Percentiles rank a stretch among this genome's conserved stretches.
These are phyloP conservation scores for Candoia aspera DNA, from an alignment of 2,113 vertebrate species.

Conservation along the genomic window DNA sequence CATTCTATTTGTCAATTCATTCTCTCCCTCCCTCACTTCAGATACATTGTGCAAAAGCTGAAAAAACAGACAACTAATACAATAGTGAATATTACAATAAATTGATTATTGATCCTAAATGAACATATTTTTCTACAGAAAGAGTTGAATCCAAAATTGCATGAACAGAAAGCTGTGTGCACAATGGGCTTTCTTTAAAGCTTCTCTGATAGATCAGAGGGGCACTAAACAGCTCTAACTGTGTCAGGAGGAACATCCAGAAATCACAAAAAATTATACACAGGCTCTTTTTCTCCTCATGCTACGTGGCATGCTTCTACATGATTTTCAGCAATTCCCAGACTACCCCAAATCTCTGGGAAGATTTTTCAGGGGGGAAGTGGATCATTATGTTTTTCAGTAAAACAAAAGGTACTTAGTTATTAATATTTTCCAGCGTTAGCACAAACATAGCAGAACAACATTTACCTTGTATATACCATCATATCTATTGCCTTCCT, in stretches of 20 bases:
- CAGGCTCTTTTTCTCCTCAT: background rate
- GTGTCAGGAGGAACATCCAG: background rate
- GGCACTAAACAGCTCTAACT: background rate
- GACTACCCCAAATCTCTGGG: too few species aligned
- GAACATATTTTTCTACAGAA: background rate
- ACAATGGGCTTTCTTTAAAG: background rate
- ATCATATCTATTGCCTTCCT: constrained; percentile 98
- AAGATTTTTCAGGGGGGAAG: background rate
- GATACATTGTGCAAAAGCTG: background rate
- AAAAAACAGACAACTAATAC: background rate
- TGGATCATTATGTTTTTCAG: background rate
- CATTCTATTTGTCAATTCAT: background rate
- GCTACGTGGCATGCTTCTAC: too few species aligned
- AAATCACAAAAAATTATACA: background rate
- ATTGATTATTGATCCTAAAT: background rate
- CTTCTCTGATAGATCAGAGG: background rate
- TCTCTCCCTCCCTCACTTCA: background rate
- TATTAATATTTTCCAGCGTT: constrained; percentile 6
- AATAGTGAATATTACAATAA: background rate
- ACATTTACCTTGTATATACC: constrained; percentile 96
- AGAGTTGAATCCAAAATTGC: background rate
- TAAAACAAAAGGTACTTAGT: background rate
- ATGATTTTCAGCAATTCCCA: background rate
- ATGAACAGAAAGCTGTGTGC: background rate
- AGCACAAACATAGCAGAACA: background rate